Conservation (phyloP, 1,140 invertebrate genomes). For the Drosophila ercepeae region DNA sequence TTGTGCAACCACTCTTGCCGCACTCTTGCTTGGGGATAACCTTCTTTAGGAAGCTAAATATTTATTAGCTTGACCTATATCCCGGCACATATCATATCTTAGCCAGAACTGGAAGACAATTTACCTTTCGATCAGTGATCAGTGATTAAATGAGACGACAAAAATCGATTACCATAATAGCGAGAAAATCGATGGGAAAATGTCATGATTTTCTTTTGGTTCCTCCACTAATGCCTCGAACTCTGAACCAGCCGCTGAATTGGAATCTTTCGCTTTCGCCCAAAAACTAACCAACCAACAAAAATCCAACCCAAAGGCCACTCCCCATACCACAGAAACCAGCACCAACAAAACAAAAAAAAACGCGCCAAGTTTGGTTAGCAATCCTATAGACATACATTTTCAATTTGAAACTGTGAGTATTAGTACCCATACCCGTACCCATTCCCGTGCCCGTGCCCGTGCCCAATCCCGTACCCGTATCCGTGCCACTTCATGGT, state of each 20-base stretch:
- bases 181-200: constrained; percentile 54
- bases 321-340: constrained; percentile 51
- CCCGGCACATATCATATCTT: constrained; percentile 12
- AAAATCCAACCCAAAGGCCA: constrained; percentile 33
- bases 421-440: constrained; percentile 8
- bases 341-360: neutral
- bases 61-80: constrained; percentile 5
- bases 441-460: neutral
- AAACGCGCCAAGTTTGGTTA: constrained; percentile 5
- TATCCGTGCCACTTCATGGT: constrained; percentile 65
- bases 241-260: constrained; percentile 73
- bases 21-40: too few relatives aligned
- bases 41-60: neutral
- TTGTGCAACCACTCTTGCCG: neutral
- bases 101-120: constrained; percentile 22
- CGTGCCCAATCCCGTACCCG: too few relatives aligned
- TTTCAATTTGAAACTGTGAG: constrained; percentile 61
- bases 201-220: constrained; percentile 72
- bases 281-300: constrained; percentile 23
- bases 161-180: constrained; percentile 61
- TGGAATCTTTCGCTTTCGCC: constrained; percentile 68
- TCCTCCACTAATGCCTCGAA: constrained; percentile 71
- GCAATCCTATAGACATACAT: constrained; percentile 66
- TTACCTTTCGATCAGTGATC: constrained; percentile 17
- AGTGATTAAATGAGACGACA: constrained; percentile 38